Evolutionary conservation across 2,113 vertebrate species (phyloP), one percentile per base, ranked within the genome.

Genomic region (Halcyon malimbica): DNA sequence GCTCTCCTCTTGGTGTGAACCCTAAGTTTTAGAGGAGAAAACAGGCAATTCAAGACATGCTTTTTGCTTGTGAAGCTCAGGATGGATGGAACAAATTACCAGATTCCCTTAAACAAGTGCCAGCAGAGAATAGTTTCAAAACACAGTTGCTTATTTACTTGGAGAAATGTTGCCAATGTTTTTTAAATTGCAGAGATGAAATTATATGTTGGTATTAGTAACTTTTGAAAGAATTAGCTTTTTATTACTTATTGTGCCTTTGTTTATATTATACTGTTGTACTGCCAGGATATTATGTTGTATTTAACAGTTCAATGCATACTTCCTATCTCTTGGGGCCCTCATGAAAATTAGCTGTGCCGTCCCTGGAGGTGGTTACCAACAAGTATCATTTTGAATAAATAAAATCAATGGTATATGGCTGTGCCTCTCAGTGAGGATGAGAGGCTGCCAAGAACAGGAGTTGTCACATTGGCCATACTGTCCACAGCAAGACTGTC

Each of bases 81-180:
- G 53, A 80, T 87, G 71, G 54, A 95, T 96, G 91, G 82, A 95
- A 85, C 83, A 94, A 94, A 96, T 96, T 95, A 96, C 83, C 86
- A 96, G 74, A 96, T 93, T 97, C 90, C 88, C 89, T 96, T 96
- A 95, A 97, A 97, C 69, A 97, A 95, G 76, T 85, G 76, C 89
- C 89, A 96, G 73, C 87, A 94, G 74, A 84, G 83, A 94, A 97
- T 90, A 90, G 84, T 96, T 97, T 96, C 82, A 94, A 96, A 96
- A 97, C 84, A 89, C 57, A 93, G 83, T 96, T 88, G 95, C 90
- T 96, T 97, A 92, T 96, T 96, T 97, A 83, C 94, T 97, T 92
- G 91, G 89, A 92, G 83, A 93, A 96, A 42, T 48, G 51, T 8
- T 91, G 70, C 83, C 95, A 97, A 87, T 65, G 41, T 93, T 96